Evolutionary conservation across 2,888 invertebrate genomes (phyloP).

Genomic region (Willowsia nigromaculata): DNA sequence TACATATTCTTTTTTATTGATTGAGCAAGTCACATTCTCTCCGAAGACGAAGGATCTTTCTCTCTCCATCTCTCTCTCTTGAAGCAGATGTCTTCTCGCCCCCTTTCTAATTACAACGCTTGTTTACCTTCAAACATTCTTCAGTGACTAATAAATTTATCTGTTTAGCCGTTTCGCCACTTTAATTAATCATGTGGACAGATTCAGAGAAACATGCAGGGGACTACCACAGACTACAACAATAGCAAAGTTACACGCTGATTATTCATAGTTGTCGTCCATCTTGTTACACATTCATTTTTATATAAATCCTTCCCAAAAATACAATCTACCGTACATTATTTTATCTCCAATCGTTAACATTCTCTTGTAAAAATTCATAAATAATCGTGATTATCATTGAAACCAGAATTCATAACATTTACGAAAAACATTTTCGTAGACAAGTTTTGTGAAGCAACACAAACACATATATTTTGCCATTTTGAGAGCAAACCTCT

Average conservation of each 20-base stretch:
- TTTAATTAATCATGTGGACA: conserved; percentile 71
- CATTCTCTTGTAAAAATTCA: neutral
- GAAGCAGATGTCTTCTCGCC: conserved; percentile 70
- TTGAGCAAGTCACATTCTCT: conserved; percentile 17
- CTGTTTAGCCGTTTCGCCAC: conserved; percentile 59
- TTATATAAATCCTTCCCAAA: neutral
- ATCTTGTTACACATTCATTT: conserved; percentile 20
- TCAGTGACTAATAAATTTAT: conserved; percentile 64
- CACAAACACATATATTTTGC: neutral
- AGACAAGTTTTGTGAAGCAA: too few species aligned
- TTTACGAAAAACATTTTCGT: neutral
- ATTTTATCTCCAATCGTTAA: neutral
- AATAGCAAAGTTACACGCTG: neutral
- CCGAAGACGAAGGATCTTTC: neutral
- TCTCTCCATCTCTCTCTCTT: conserved; percentile 9
- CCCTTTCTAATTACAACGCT: conserved; percentile 70
- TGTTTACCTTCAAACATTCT: conserved; percentile 69
- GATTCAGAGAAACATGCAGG: conserved; percentile 20
- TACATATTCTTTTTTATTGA: conserved; percentile 34
- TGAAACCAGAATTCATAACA: conserved; percentile 33
- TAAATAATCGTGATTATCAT: conserved; percentile 39
- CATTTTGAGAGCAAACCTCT: neutral
- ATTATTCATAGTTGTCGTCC: conserved; percentile 7
- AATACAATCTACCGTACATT: neutral
- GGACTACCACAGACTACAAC: neutral